phyloP scores from a whole-genome alignment of 2,113 vertebrate species.

The Pterophyllum scalare region DNA sequence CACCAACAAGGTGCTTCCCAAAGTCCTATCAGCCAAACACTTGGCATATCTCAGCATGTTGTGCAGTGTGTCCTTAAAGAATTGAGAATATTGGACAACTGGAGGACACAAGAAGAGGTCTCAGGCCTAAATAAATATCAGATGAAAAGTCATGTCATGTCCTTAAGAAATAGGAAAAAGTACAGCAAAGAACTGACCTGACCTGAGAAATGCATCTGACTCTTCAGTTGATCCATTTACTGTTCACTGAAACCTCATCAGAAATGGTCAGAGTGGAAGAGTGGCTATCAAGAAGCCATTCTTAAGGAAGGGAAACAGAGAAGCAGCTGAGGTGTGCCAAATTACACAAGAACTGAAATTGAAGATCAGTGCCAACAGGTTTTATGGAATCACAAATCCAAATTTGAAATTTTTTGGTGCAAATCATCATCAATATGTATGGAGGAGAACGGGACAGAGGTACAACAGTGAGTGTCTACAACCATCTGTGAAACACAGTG shows the following conservation, averaged over 20 bases:
- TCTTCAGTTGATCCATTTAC: background rate
- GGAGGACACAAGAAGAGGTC: too few relatives aligned
- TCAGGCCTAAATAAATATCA: too few relatives aligned
- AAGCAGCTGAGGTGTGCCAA: background rate
- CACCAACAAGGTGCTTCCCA: too few relatives aligned
- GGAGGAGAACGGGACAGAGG: too few relatives aligned
- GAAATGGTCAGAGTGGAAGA: background rate
- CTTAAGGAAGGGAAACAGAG: background rate
- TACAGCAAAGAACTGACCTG: too few relatives aligned
- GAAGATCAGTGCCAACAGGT: background rate
- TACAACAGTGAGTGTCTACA: background rate
- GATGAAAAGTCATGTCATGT: too few relatives aligned
- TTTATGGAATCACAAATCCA: background rate
- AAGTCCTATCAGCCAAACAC: too few relatives aligned
- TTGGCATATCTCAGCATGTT: too few relatives aligned
- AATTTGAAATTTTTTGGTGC: background rate
- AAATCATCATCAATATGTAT: background rate
- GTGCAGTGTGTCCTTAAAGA: too few relatives aligned
- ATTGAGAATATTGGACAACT: too few relatives aligned
- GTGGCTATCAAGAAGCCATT: background rate
- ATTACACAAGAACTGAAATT: conserved; percentile 5
- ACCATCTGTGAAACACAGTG: background rate
- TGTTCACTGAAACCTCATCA: background rate
- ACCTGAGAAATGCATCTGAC: too few relatives aligned
- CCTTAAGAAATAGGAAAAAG: too few relatives aligned